These are phyloP conservation scores for Sebastes oblongus DNA, from an alignment of 2,797 vertebrate species.

Conservation along the genomic window DNA sequence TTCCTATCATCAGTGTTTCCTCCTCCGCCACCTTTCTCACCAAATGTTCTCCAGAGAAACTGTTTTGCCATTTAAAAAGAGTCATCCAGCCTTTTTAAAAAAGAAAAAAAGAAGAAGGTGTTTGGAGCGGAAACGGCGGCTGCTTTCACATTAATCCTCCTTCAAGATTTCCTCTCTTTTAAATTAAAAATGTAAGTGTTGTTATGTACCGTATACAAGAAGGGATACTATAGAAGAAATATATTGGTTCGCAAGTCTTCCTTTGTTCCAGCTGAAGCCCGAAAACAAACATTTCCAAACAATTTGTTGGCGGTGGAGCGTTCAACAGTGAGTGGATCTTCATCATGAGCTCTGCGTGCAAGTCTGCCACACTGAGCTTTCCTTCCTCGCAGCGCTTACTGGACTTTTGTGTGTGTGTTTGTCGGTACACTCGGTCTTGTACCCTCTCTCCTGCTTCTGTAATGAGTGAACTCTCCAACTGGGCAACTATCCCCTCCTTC, in stretches of 20 bases:
- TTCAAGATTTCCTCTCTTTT: neutral
- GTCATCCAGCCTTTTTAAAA: constrained; percentile 7
- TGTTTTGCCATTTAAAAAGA: constrained; percentile 36
- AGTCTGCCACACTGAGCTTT: constrained; percentile 29
- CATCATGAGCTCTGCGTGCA: constrained; percentile 39
- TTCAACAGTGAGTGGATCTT: constrained; percentile 10
- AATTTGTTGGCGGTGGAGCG: constrained; percentile 12
- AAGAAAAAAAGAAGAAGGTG: neutral
- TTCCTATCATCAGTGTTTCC: constrained; percentile 22
- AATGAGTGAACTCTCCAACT: constrained; percentile 53
- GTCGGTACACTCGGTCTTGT: neutral
- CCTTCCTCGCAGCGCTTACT: constrained; percentile 29
- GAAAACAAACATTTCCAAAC: constrained; percentile 34
- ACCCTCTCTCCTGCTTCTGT: constrained; percentile 27
- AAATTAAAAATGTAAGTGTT: neutral
- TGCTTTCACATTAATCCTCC: neutral
- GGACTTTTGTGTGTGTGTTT: constrained; percentile 19
- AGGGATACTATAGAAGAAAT: neutral
- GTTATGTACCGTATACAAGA: neutral
- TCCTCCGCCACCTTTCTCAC: constrained; percentile 25
- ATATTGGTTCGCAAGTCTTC: neutral
- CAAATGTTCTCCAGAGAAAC: constrained; percentile 38
- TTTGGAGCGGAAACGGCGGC: neutral
- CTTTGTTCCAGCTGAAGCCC: constrained; percentile 9
- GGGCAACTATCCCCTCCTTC: constrained; percentile 31